Percentiles rank a stretch among this genome's conserved stretches.
Conservation (phyloP, 1,140 invertebrate species). For the Matsumurasca onukii region DNA sequence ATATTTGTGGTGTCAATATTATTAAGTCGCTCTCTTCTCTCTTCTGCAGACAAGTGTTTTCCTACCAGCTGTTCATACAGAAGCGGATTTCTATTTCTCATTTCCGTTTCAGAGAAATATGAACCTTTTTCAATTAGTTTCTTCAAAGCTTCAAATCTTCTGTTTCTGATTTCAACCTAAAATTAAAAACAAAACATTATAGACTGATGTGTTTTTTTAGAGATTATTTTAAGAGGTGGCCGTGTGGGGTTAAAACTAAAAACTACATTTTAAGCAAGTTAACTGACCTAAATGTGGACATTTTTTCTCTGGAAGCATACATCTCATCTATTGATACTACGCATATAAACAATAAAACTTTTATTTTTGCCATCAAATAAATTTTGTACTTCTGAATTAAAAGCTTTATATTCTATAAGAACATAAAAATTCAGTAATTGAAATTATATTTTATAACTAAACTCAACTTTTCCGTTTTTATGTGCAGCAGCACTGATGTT, state of each 20-base stretch:
- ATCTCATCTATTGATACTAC: too few relatives aligned
- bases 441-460: constrained; percentile 15
- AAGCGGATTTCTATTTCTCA: constrained; percentile 88
- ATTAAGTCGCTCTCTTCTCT: constrained; percentile 62
- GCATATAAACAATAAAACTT: too few relatives aligned
- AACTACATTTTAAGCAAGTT: too few relatives aligned
- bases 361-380: too few relatives aligned
- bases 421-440: constrained; percentile 11
- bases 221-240: constrained; percentile 26
- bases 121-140: constrained; percentile 65
- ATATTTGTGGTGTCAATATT: constrained; percentile 55
- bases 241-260: too few relatives aligned
- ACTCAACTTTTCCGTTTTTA: too few relatives aligned
- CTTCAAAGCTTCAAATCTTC: constrained; percentile 80
- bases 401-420: too few relatives aligned
- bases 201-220: constrained; percentile 29
- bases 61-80: constrained; percentile 88
- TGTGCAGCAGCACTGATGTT: too few relatives aligned
- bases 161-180: constrained; percentile 69
- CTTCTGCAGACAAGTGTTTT: constrained; percentile 75
- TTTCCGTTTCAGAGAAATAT: constrained; percentile 90
- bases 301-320: too few relatives aligned
- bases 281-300: too few relatives aligned
- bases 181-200: too few relatives aligned
- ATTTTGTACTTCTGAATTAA: too few relatives aligned